Conservation (phyloP, 2,113 vertebrate genomes). For the Lates calcarifer region DNA sequence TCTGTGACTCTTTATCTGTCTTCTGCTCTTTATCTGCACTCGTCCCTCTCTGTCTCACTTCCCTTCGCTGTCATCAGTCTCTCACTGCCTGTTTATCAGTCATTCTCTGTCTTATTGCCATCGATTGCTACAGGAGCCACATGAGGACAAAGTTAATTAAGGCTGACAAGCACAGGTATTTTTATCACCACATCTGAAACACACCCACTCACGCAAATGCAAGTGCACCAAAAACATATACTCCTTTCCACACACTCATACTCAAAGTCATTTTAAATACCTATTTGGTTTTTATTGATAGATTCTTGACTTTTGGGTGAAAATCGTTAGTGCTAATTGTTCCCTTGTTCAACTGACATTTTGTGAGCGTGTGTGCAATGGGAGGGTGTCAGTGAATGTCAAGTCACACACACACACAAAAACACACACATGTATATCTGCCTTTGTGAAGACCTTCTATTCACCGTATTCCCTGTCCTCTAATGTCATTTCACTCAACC, state of each 20-base stretch:
- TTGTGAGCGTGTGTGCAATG: slow-evolving; percentile 5
- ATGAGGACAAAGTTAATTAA: slow-evolving; percentile 73
- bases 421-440: background rate
- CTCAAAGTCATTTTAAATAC: background rate
- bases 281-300: slow-evolving; percentile 7
- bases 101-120: slow-evolving; percentile 61
- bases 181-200: slow-evolving; percentile 58
- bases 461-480: background rate
- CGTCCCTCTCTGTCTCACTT: slow-evolving; percentile 45
- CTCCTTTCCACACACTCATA: background rate
- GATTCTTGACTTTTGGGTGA: slow-evolving; percentile 6
- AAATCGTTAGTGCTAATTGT: slow-evolving; percentile 40
- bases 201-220: slow-evolving; percentile 6
- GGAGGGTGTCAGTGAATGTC: slow-evolving; percentile 40
- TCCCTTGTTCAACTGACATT: slow-evolving; percentile 53
- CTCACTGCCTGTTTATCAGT: slow-evolving; percentile 70
- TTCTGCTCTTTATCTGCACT: slow-evolving; percentile 28
- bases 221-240: background rate
- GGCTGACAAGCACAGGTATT: slow-evolving; percentile 75
- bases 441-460: background rate
- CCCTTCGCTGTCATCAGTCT: slow-evolving; percentile 58
- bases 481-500: background rate
- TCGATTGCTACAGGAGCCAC: slow-evolving; percentile 65
- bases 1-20: slow-evolving; percentile 48
- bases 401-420: slow-evolving; percentile 27